A percentile compares a stretch with the other conserved stretches of the same genome.
Conservation (phyloP, 1,140 invertebrate genomes). For the Lanistes nyassanus region DNA sequence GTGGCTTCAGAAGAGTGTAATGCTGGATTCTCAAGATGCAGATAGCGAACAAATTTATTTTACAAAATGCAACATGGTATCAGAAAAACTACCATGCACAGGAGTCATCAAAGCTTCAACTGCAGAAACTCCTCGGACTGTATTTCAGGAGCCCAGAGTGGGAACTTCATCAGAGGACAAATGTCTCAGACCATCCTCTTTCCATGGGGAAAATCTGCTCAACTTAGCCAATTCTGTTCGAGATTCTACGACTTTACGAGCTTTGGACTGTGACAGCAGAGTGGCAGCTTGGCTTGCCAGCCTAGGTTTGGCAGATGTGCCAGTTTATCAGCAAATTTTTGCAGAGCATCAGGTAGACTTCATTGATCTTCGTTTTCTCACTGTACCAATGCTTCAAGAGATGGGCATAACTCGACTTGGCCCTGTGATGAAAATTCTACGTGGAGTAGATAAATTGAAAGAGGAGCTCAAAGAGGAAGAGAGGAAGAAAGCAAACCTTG, state of each 20-base stretch:
- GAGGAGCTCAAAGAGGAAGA: constrained; percentile 1
- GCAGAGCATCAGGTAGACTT: constrained; percentile 58
- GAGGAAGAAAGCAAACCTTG: constrained; percentile 7
- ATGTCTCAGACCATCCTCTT: no score
- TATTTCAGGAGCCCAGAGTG: no score
- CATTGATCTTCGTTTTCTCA: constrained; percentile 43
- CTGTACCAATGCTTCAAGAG: constrained; percentile 44
- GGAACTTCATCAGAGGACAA: no score
- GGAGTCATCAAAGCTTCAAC: no score
- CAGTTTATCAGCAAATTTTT: constrained; percentile 54
- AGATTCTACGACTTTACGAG: neutral
- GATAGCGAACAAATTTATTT: no score
- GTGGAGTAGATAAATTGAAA: constrained; percentile 49
- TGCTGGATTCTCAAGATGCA: no score
- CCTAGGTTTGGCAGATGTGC: constrained; percentile 47
- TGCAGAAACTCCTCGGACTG: no score
- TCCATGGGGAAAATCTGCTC: no score
- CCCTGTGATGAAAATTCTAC: constrained; percentile 56
- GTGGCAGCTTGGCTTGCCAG: constrained; percentile 53
- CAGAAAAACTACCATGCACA: no score
- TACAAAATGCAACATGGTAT: no score
- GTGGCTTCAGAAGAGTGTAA: no score
- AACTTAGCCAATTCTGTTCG: no score
- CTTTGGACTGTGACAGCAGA: constrained; percentile 38
- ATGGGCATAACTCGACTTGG: constrained; percentile 59